Conservation (phyloP, 2,888 invertebrate genomes). For the Lepeophtheirus nordmannii region DNA sequence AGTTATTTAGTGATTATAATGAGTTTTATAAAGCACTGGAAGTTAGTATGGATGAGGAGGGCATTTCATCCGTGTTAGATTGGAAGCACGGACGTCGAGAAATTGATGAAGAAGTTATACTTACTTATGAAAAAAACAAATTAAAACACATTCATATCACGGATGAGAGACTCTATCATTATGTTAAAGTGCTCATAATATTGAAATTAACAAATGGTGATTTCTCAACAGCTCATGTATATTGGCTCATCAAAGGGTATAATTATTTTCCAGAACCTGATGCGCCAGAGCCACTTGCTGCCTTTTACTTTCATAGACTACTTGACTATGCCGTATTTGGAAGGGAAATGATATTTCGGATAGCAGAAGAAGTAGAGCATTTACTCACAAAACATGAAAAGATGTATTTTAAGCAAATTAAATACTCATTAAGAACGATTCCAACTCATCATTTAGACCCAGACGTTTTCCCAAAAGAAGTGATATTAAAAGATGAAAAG, state of each 20-base stretch:
- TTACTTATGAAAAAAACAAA: no score
- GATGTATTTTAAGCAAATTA: background rate
- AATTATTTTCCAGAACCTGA: conserved; percentile 2
- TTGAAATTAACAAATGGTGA: background rate
- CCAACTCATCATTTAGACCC: background rate
- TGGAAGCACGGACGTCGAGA: no score
- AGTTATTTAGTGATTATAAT: no score
- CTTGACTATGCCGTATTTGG: background rate
- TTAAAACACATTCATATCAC: no score
- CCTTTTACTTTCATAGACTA: background rate
- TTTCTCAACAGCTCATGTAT: background rate
- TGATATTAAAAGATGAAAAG: background rate
- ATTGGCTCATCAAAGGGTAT: background rate
- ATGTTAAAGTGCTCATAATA: background rate
- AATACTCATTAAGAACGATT: no score
- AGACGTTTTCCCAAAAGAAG: background rate
- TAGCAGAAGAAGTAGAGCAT: background rate
- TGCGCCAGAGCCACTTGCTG: background rate
- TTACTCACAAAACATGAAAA: background rate
- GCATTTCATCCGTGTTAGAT: no score
- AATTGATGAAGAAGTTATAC: no score
- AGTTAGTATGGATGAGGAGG: no score
- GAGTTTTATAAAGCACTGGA: no score
- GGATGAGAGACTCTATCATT: background rate
- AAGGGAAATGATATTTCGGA: background rate